These are phyloP conservation scores for Acanthacorydalis orientalis DNA, from an alignment of 2,888 invertebrate species.

Conservation along the genomic window DNA sequence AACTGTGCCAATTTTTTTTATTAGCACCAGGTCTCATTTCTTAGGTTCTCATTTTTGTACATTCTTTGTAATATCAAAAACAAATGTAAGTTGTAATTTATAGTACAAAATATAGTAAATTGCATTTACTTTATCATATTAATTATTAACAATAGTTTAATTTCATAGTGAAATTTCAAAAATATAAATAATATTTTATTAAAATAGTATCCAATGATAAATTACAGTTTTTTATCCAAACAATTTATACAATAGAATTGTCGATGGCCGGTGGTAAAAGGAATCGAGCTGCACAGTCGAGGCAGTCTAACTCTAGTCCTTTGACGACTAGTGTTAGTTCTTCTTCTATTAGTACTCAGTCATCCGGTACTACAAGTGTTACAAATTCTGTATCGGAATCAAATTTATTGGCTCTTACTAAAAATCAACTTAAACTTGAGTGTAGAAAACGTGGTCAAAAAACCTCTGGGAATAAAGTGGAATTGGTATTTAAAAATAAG, in stretches of 20 bases:
- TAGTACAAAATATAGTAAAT: background rate
- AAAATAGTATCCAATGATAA: too few relatives aligned
- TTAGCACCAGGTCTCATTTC: too few relatives aligned
- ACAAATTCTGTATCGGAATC: background rate
- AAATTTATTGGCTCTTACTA: constrained; percentile 37
- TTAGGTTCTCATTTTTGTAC: background rate
- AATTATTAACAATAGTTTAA: too few relatives aligned
- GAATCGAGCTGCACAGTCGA: background rate
- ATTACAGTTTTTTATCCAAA: too few relatives aligned
- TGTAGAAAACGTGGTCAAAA: constrained; percentile 52
- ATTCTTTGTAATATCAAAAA: background rate
- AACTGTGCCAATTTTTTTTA: background rate
- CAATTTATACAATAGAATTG: background rate
- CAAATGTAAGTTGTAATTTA: background rate
- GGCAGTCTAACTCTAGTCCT: constrained; percentile 1
- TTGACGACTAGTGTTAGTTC: constrained; percentile 8
- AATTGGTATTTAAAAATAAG: constrained; percentile 36
- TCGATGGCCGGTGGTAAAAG: constrained; percentile 4
- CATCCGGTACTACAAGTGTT: constrained; percentile 4
- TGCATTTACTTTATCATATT: background rate
- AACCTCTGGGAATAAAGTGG: constrained; percentile 49
- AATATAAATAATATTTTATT: too few relatives aligned
- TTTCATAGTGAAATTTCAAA: too few relatives aligned
- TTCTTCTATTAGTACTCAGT: constrained; percentile 7
- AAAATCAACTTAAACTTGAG: constrained; percentile 50